Percentiles rank a stretch among this genome's conserved stretches.
phyloP scores from a whole-genome alignment of 2,113 vertebrate genomes.

The Herpetotheres cachinnans region DNA sequence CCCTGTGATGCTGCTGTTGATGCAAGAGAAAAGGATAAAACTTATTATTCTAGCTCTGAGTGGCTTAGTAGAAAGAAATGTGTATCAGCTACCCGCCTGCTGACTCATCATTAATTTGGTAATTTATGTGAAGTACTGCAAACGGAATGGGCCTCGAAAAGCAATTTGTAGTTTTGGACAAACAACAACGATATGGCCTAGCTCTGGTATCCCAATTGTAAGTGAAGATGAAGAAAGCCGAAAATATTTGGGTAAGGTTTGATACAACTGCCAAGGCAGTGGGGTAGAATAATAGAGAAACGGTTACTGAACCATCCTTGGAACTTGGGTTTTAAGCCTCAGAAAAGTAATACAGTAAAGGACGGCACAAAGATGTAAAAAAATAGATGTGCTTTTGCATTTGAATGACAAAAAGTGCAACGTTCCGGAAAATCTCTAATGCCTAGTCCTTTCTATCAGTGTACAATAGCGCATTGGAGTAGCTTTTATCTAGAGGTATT shows the following conservation, averaged over 20 bases:
- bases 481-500: slow-evolving; percentile 45
- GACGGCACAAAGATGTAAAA: background rate
- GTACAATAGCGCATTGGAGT: slow-evolving; percentile 14
- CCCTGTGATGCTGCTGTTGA: background rate
- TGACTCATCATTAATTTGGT: background rate
- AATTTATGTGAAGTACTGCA: background rate
- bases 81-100: background rate
- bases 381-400: background rate
- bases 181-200: background rate
- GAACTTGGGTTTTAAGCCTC: background rate
- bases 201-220: background rate
- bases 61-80: background rate
- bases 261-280: background rate
- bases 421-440: background rate
- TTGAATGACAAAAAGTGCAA: background rate
- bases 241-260: background rate
- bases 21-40: background rate
- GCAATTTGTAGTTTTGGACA: background rate
- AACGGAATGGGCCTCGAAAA: background rate
- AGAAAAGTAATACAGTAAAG: background rate
- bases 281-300: background rate
- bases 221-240: background rate
- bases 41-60: background rate
- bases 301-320: background rate
- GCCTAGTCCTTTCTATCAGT: background rate